Conservation (phyloP, 2,888 invertebrate genomes). For the Andricus quercusramuli region DNA sequence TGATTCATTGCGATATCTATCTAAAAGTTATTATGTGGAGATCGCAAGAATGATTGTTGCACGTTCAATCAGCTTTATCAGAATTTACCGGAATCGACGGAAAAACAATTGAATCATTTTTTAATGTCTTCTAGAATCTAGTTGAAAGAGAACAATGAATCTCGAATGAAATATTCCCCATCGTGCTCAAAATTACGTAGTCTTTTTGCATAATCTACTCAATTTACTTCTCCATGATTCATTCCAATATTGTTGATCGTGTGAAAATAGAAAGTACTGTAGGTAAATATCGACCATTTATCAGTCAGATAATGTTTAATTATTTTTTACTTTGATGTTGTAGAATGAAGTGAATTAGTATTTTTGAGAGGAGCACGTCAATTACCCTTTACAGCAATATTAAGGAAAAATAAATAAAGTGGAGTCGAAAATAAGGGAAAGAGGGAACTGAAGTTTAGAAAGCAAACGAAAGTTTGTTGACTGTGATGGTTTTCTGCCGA, state of each 20-base stretch:
- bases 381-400: not conserved
- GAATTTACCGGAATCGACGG: not conserved
- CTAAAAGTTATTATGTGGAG: slow-evolving; percentile 7
- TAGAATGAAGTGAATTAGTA: not conserved
- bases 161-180: not conserved
- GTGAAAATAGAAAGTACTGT: slow-evolving; percentile 23
- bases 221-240: not conserved
- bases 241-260: slow-evolving; percentile 3
- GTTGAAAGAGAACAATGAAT: not conserved
- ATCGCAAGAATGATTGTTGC: slow-evolving; percentile 22
- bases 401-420: slow-evolving; percentile 11
- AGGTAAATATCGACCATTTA: slow-evolving; percentile 1
- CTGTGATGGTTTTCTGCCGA: slow-evolving; percentile 22
- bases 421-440: slow-evolving; percentile 5
- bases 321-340: not conserved
- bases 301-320: not conserved
- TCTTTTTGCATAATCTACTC: not conserved
- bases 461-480: slow-evolving; percentile 19
- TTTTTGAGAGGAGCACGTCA: not conserved
- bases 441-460: slow-evolving; percentile 23
- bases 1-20: not conserved
- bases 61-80: slow-evolving; percentile 13
- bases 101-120: slow-evolving; percentile 6
- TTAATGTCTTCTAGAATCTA: not conserved
- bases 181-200: not conserved